These are phyloP conservation scores for Eleginops maclovinus DNA, from an alignment of 2,113 vertebrate species.

Conservation along the genomic window DNA sequence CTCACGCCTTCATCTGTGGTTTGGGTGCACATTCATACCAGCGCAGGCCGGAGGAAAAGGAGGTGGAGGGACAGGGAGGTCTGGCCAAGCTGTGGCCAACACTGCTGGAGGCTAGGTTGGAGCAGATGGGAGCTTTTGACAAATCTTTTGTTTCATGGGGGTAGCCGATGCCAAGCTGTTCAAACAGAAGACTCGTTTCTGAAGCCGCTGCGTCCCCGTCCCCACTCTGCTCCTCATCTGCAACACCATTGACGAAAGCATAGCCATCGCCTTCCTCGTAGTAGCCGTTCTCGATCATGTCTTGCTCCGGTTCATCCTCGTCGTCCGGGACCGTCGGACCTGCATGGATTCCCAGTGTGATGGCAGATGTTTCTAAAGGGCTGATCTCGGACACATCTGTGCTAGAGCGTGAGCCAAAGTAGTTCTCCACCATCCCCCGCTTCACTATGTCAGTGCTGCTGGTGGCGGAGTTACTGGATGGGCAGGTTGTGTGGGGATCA, in stretches of 20 bases:
- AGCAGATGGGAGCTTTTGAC: constrained; percentile 82
- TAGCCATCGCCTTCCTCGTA: constrained; percentile 91
- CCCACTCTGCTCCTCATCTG: constrained; percentile 72
- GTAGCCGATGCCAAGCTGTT: constrained; percentile 73
- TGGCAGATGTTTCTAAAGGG: constrained; percentile 82
- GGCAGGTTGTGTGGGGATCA: constrained; percentile 77
- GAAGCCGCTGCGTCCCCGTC: constrained; percentile 71
- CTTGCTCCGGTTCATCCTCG: constrained; percentile 89
- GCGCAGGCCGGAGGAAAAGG: constrained; percentile 75
- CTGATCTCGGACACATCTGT: constrained; percentile 89
- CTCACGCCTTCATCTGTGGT: constrained; percentile 94
- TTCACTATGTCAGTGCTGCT: constrained; percentile 93
- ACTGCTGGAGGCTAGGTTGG: constrained; percentile 83
- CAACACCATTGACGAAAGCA: constrained; percentile 82
- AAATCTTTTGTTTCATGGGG: constrained; percentile 69
- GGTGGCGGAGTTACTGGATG: constrained; percentile 85
- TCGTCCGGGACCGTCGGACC: constrained; percentile 76
- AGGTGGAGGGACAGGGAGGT: constrained; percentile 71
- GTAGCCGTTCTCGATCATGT: constrained; percentile 97
- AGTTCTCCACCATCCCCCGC: constrained; percentile 96
- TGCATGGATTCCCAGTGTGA: constrained; percentile 78
- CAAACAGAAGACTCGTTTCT: constrained; percentile 79
- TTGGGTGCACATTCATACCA: constrained; percentile 93
- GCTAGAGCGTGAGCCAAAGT: constrained; percentile 92
- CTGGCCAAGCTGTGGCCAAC: constrained; percentile 80